Base-by-base conservation (phyloP, 2,797 vertebrate genomes). In the Molossus alvarezi region DNA sequence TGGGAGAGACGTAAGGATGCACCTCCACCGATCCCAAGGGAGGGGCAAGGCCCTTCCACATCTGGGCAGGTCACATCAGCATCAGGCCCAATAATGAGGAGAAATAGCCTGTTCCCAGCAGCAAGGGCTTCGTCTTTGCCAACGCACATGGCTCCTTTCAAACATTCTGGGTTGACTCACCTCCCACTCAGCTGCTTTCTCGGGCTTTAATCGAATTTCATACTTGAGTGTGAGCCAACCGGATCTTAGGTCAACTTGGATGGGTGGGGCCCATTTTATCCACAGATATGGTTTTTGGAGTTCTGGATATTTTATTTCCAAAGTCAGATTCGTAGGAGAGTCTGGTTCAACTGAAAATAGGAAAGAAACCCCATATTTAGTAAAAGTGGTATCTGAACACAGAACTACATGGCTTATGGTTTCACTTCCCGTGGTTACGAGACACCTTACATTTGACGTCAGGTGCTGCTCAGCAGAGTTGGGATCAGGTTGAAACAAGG, bases 181-280 rank as follows among this genome's bases (percentile, higher is more conserved):
- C 99, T 99, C 99, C 99, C 99, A 99, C 8, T 99, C 98, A 1
- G 98, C 97, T 64, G 98, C 98, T 87, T 98, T 99, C 95, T 99
- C 98, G 45, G 99, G 95, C 97, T 98, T 99, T 67, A 99, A 97
- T 10, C 98, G 98, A 86, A 99, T 97, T 98, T 99, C 99, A 7
- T 99, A 99, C 77, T 99, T 97, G 80, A 99, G 99, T 0, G 99
- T 99, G 97, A 99, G 98, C 99, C 99, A 99, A 14, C 99, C 99
- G 0, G 99, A 99, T 88, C 98, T 99, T 10, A 99, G 98, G 96
- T 99, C 99, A 48, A 99, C 99, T 71, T 98, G 98, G 0, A 88
- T 98, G 0, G 99, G 99, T 21, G 99, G 99, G 94, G 98, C 98
- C 99, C 99, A 99, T 5, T 98, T 99, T 88, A 99, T 98, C 58